phyloP scores from a whole-genome alignment of 1,140 invertebrate genomes.

The Neocloeon triangulifer region DNA sequence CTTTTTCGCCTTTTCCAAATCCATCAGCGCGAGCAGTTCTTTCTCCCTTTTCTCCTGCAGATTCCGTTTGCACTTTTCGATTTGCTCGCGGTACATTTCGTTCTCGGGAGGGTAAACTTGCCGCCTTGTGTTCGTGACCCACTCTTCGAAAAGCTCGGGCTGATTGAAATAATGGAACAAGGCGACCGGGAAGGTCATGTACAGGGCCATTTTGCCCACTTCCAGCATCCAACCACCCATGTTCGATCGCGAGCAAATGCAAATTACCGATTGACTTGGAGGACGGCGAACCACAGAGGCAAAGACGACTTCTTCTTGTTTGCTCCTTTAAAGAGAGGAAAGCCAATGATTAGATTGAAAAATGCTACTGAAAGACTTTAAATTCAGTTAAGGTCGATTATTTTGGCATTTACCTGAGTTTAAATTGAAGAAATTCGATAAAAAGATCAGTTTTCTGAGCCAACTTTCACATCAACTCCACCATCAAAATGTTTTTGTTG shows the following conservation, averaged over 20 bases:
- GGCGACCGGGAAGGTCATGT: slow-evolving; percentile 62
- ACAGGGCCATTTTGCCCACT: slow-evolving; percentile 56
- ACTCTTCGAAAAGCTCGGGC: slow-evolving; percentile 55
- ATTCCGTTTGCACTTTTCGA: slow-evolving; percentile 29
- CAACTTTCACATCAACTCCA: no score
- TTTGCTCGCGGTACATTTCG: slow-evolving; percentile 24
- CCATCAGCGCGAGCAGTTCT: slow-evolving; percentile 17
- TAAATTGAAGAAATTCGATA: no score
- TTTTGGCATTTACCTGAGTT: no score
- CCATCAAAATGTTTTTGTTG: no score
- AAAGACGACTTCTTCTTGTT: no score
- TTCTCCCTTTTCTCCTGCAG: slow-evolving; percentile 26
- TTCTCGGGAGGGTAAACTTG: slow-evolving; percentile 45
- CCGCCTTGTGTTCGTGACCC: slow-evolving; percentile 42
- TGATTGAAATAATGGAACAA: slow-evolving; percentile 73
- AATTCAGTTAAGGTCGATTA: no score
- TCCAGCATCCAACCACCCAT: slow-evolving; percentile 67
- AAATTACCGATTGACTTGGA: no score
- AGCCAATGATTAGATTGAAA: no score
- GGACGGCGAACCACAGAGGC: no score
- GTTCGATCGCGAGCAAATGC: slow-evolving; percentile 5
- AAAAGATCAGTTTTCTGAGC: no score
- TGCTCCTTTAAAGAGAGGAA: no score
- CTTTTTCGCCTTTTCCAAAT: slow-evolving; percentile 17
- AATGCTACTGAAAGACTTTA: no score